Evolutionary conservation across 2,113 vertebrate species (phyloP), one percentile per base, ranked within the genome.

Genomic region (Trichechus manatus): DNA sequence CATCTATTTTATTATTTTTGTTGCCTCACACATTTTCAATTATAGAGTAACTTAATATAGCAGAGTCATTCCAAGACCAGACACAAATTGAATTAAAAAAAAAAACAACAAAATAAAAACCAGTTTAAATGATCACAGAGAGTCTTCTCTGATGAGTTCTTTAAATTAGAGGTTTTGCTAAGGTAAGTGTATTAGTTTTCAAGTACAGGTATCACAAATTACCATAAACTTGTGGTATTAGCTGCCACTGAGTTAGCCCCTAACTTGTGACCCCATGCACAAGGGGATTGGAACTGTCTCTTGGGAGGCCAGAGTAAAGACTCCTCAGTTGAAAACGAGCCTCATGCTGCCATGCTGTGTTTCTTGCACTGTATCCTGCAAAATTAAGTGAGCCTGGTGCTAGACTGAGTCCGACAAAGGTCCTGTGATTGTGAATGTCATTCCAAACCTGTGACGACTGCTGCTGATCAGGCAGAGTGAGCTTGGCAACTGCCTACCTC

Each of bases 141-240:
- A 84, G 9, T 13, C n/a, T 79, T 94, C 17, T 96, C 27, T 96
- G 42, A 63, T 90, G 47, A 92, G 68, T 91, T 20, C 36, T 95
- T 94, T 94, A 96, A 84, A 85, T 59, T 72, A 23, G 36, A 64
- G 36, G 20, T 79, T 94, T 94, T 84, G 72, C 74, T 93, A 80
- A 88, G 61, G 42, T 84, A 86, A 83, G 75, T 90, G 4, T 85
- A 2, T 82, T 39, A 15, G 39, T 93, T 93, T 96, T 95, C 64
- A 61, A 3, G 92, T 87, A 56, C 25, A 74, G 6, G 31, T 36
- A 5, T 89, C 70, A 83, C 11, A 92, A 42, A 89, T 80, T 74
- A 83, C 68, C 25, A 78, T 47, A 82, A n/a, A 77, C 11, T 61
- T 84, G n/a, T 74, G 22, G 36, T 22, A 6, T 23, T 74, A 39